Conservation (phyloP, 1,140 invertebrate species). For the Diorhabda carinulata region DNA sequence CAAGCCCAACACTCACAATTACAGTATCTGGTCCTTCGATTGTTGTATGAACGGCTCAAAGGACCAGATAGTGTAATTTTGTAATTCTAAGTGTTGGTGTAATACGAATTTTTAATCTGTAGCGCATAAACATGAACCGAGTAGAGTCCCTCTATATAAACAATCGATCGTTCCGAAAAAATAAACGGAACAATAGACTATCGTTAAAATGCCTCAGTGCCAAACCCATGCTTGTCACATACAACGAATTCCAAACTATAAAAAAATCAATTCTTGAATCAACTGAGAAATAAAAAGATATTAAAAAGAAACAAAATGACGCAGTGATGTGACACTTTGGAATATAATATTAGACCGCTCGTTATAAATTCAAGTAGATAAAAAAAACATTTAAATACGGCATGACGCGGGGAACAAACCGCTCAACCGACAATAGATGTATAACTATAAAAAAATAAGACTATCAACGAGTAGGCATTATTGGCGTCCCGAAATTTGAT, state of each 20-base stretch:
- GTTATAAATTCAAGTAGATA: constrained; percentile 24
- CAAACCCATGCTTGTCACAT: constrained; percentile 34
- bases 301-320: constrained; percentile 26
- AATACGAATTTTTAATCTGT: background rate
- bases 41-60: too few species aligned
- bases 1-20: background rate
- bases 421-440: background rate
- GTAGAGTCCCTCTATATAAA: constrained; percentile 45
- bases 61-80: background rate
- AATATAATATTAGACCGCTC: constrained; percentile 25
- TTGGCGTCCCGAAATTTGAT: constrained; percentile 9
- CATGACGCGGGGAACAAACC: constrained; percentile 4
- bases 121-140: constrained; percentile 35
- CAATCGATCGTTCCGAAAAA: constrained; percentile 39
- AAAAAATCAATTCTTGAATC: background rate
- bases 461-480: constrained; percentile 18
- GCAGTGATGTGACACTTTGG: constrained; percentile 35
- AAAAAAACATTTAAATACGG: constrained; percentile 8
- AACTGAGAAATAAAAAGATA: constrained; percentile 22
- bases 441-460: constrained; percentile 17
- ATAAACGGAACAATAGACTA: constrained; percentile 8
- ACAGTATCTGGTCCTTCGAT: too few species aligned
- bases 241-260: constrained; percentile 23
- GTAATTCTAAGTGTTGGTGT: background rate
- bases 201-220: constrained; percentile 28